A percentile compares a stretch with the other conserved stretches of the same genome.
Conservation (phyloP, 1,140 invertebrate species). For the Dendroctonus ponderosae region DNA sequence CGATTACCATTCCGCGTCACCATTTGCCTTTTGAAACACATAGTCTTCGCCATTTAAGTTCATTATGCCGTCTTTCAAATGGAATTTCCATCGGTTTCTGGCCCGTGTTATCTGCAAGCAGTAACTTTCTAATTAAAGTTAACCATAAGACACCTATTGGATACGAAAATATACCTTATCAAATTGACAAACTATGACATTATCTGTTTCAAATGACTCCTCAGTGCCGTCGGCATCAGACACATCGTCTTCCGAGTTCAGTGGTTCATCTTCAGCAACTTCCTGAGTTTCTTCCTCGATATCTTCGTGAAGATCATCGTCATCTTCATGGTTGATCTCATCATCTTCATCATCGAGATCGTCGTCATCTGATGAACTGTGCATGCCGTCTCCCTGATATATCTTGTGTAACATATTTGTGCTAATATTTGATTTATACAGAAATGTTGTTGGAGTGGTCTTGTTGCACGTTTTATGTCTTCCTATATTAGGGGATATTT, state of each 20-base stretch:
- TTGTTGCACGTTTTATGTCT: background rate
- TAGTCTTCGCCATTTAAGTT: constrained; percentile 96
- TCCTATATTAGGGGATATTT: no score
- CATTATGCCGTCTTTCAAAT: constrained; percentile 99
- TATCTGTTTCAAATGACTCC: constrained; percentile 95
- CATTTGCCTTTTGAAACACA: constrained; percentile 97
- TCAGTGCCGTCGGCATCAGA: constrained; percentile 88
- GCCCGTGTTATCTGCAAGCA: constrained; percentile 78
- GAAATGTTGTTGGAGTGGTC: no score
- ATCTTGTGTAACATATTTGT: no score
- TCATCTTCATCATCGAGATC: constrained; percentile 68
- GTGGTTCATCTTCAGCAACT: constrained; percentile 76
- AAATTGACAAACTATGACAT: constrained; percentile 98
- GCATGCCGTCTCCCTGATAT: constrained; percentile 60
- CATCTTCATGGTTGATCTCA: constrained; percentile 62
- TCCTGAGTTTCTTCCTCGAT: constrained; percentile 71
- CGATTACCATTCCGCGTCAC: constrained; percentile 93
- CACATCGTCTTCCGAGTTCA: constrained; percentile 95
- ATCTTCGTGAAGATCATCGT: constrained; percentile 70
- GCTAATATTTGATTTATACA: no score
- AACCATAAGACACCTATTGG: background rate
- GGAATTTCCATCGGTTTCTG: constrained; percentile 98
- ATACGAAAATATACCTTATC: constrained; percentile 65
- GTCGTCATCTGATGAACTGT: constrained; percentile 73
- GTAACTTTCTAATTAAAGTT: background rate